phyloP scores from a whole-genome alignment of 2,888 invertebrate species.

The Timandra comae region DNA sequence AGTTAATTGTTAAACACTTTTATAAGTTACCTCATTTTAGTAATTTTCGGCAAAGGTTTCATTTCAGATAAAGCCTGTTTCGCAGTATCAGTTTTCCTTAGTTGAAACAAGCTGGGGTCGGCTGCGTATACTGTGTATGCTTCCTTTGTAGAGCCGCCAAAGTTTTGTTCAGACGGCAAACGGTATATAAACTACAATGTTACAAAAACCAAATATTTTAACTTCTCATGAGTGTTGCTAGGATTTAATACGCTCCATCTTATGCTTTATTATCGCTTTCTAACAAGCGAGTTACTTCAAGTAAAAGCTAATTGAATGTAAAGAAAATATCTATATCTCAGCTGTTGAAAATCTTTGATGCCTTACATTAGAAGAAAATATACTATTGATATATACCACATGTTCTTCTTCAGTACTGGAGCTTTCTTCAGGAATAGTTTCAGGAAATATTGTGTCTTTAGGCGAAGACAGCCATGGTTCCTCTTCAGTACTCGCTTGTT shows the following conservation, averaged over 20 bases:
- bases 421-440: conserved; percentile 95
- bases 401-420: conserved; percentile 95
- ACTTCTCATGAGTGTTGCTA: no score
- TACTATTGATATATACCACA: no score
- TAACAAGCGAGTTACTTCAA: no score
- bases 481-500: conserved; percentile 76
- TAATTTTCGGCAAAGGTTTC: conserved; percentile 73
- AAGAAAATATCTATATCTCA: no score
- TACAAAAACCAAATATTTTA: no score
- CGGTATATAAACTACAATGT: conserved; percentile 84
- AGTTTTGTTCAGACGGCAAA: conserved; percentile 83
- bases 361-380: no score
- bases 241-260: no score
- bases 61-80: conserved; percentile 58
- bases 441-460: conserved; percentile 92
- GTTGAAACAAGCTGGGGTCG: conserved; percentile 87
- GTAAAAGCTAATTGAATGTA: no score
- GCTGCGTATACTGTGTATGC: conserved; percentile 88
- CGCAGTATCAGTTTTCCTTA: conserved; percentile 45
- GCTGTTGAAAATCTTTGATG: no score
- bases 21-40: conserved; percentile 80
- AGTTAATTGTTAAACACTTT: no score
- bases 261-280: no score
- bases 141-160: conserved; percentile 84
- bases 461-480: conserved; percentile 91